Percentiles rank a stretch among this genome's conserved stretches.
phyloP scores from a whole-genome alignment of 2,888 invertebrate genomes.

The Cephus sareptanus region DNA sequence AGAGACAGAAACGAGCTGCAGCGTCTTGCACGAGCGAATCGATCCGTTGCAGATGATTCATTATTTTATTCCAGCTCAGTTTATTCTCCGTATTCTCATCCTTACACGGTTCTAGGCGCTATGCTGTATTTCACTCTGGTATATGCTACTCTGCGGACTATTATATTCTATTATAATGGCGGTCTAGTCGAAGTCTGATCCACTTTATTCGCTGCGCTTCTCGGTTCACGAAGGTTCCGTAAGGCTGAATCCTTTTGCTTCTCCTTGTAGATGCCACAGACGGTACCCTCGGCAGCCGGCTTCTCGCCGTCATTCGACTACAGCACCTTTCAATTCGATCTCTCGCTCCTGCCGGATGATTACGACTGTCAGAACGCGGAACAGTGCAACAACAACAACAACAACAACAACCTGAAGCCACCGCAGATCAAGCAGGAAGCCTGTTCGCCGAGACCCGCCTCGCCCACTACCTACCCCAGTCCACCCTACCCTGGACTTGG shows the following conservation, averaged over 20 bases:
- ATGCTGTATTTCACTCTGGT: background rate
- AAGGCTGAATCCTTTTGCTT: constrained; percentile 19
- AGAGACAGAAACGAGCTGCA: background rate
- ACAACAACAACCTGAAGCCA: constrained; percentile 63
- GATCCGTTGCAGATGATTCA: background rate
- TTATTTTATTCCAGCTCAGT: background rate
- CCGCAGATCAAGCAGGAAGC: constrained; percentile 70
- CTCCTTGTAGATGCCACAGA: constrained; percentile 82
- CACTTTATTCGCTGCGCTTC: background rate
- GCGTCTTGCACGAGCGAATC: background rate
- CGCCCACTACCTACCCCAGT: constrained; percentile 57
- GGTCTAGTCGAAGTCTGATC: background rate
- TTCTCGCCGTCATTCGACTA: constrained; percentile 80
- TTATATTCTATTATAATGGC: background rate
- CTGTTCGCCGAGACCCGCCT: constrained; percentile 59
- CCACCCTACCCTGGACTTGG: constrained; percentile 53
- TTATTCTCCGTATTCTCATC: background rate
- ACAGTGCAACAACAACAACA: background rate
- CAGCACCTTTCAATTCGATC: constrained; percentile 76
- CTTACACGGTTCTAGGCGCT: background rate
- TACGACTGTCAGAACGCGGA: constrained; percentile 49
- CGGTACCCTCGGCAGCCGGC: constrained; percentile 79
- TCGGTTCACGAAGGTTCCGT: background rate
- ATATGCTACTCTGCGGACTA: background rate
- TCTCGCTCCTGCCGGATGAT: constrained; percentile 77